phyloP scores from a whole-genome alignment of 1,140 invertebrate species.

The Antheraea pernyi region DNA sequence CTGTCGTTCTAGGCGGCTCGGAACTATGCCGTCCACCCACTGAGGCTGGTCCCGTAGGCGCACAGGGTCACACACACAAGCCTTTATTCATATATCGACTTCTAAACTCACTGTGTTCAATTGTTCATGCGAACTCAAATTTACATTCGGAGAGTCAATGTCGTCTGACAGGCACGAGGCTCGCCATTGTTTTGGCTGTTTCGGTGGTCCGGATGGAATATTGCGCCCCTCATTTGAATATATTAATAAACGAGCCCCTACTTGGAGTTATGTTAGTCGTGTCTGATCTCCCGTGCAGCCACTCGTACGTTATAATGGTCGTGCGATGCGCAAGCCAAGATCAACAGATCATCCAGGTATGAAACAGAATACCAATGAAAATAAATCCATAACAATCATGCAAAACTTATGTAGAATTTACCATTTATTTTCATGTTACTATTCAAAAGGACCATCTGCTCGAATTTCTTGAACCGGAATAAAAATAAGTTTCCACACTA shows the following conservation, averaged over 20 bases:
- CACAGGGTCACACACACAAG: constrained; percentile 72
- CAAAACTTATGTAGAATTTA: constrained; percentile 64
- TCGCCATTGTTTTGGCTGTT: constrained; percentile 67
- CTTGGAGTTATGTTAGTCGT: constrained; percentile 17
- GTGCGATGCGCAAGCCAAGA: constrained; percentile 73
- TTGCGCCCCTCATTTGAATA: constrained; percentile 41
- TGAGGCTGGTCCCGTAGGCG: constrained; percentile 74
- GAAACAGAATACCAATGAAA: constrained; percentile 42
- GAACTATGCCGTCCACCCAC: constrained; percentile 78
- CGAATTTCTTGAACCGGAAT: constrained; percentile 47
- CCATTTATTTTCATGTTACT: constrained; percentile 78
- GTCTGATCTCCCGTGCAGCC: constrained; percentile 26
- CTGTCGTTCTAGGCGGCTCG: constrained; percentile 72
- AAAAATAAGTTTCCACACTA: constrained; percentile 43
- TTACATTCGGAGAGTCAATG: constrained; percentile 72
- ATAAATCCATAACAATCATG: constrained; percentile 50
- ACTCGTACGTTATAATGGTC: constrained; percentile 22
- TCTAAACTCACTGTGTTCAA: constrained; percentile 63
- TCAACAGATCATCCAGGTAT: constrained; percentile 60
- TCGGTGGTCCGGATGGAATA: constrained; percentile 57
- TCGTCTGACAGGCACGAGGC: constrained; percentile 60
- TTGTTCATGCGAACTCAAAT: constrained; percentile 68
- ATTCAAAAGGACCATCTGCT: constrained; percentile 75
- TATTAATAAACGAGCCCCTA: constrained; percentile 42
- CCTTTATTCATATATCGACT: constrained; percentile 66